Percentiles rank a stretch among this genome's conserved stretches.
phyloP scores from a whole-genome alignment of 2,113 vertebrate genomes.

The Brevimyrus niger region DNA sequence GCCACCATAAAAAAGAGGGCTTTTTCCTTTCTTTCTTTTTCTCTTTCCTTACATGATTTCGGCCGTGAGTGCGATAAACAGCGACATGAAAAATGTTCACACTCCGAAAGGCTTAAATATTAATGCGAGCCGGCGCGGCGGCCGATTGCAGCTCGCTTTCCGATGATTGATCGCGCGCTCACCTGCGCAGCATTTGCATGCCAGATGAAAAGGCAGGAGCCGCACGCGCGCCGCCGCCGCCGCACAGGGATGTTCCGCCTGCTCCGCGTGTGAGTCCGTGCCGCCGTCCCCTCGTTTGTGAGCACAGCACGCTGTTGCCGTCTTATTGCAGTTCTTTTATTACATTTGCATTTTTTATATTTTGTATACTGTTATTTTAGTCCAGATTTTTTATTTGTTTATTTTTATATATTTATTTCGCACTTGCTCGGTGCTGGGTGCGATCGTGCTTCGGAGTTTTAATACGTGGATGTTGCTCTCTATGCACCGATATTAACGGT shows the following conservation, averaged over 20 bases:
- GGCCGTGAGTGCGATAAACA: conserved; percentile 27
- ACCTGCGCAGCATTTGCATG: conserved; percentile 64
- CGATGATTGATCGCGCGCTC: conserved; percentile 65
- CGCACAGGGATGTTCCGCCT: conserved; percentile 36
- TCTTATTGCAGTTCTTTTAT: conserved; percentile 14
- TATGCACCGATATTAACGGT: conserved; percentile 53
- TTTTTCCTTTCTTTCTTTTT: not conserved
- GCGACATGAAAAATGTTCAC: conserved; percentile 30
- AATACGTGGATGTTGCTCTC: conserved; percentile 51
- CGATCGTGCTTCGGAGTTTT: conserved; percentile 42
- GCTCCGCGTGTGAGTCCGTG: conserved; percentile 45
- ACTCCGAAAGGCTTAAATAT: conserved; percentile 58
- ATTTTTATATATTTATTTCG: conserved; percentile 26
- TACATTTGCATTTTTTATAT: conserved; percentile 27
- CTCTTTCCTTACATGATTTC: not conserved
- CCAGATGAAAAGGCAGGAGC: conserved; percentile 60
- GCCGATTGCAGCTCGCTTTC: conserved; percentile 57
- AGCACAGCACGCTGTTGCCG: not conserved
- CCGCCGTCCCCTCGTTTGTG: conserved; percentile 39
- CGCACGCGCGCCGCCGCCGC: conserved; percentile 32
- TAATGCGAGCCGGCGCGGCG: conserved; percentile 56
- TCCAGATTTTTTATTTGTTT: not conserved
- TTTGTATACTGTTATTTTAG: conserved; percentile 8
- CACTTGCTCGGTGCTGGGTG: conserved; percentile 41
- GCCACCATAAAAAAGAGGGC: not conserved